phyloP scores from a whole-genome alignment of 2,113 vertebrate species.

The Neoarius graeffei region DNA sequence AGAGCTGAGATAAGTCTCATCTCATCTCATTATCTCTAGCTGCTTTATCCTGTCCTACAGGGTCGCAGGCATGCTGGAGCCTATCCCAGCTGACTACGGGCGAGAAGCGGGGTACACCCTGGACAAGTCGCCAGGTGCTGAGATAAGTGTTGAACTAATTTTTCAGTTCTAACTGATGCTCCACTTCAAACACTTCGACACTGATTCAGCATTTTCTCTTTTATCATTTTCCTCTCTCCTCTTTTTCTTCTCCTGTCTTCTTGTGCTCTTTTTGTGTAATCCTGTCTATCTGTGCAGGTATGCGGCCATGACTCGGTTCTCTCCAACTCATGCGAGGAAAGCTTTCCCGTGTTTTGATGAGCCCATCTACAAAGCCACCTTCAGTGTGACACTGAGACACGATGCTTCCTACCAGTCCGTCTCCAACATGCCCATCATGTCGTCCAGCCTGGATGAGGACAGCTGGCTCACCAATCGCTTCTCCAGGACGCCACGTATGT shows the following conservation, averaged over 20 bases:
- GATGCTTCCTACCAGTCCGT: constrained; percentile 89
- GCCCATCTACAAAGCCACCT: constrained; percentile 96
- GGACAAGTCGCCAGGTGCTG: too few relatives aligned
- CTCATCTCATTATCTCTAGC: too few relatives aligned
- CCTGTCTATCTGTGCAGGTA: constrained; percentile 5
- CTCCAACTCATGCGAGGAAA: constrained; percentile 93
- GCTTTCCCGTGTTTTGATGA: constrained; percentile 98
- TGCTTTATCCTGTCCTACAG: too few relatives aligned
- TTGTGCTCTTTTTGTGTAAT: background rate
- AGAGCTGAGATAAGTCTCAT: too few relatives aligned
- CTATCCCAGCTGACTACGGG: too few relatives aligned
- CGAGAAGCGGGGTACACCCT: too few relatives aligned
- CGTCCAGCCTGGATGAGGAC: constrained; percentile 81
- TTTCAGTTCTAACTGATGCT: background rate
- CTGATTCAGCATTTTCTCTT: background rate
- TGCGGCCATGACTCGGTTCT: constrained; percentile 90
- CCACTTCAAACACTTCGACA: background rate
- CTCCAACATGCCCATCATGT: constrained; percentile 95
- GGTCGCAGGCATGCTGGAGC: too few relatives aligned
- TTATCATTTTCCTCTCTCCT: background rate
- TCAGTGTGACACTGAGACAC: constrained; percentile 89
- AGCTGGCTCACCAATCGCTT: constrained; percentile 86
- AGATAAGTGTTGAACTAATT: too few relatives aligned
- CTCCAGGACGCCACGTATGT: constrained; percentile 93
- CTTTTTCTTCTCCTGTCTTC: background rate